A percentile compares a stretch with the other conserved stretches of the same genome.
Conservation (phyloP, 1,140 invertebrate species). For the Reticulitermes speratus region DNA sequence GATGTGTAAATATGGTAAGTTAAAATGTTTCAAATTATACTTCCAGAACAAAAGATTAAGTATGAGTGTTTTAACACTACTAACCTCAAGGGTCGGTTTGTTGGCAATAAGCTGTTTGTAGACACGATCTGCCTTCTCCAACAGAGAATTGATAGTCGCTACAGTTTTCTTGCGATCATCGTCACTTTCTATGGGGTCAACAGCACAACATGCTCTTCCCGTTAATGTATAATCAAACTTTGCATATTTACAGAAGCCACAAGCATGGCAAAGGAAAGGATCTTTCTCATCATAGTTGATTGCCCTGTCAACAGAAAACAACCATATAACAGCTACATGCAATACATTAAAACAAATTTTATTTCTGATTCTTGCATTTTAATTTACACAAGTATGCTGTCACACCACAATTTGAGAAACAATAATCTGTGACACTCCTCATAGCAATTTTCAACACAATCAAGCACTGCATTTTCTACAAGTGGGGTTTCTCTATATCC, state of each 20-base stretch:
- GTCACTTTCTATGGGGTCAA: slow-evolving; percentile 95
- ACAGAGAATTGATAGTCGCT: slow-evolving; percentile 79
- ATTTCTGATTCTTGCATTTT: too few relatives aligned
- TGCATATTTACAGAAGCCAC: slow-evolving; percentile 99
- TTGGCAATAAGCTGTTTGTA: slow-evolving; percentile 87
- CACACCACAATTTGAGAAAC: too few relatives aligned
- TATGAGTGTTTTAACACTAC: neutral
- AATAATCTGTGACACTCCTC: too few relatives aligned
- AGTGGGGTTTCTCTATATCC: too few relatives aligned
- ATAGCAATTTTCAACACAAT: too few relatives aligned
- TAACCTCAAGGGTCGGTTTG: slow-evolving; percentile 83
- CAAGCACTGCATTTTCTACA: too few relatives aligned
- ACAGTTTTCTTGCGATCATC: slow-evolving; percentile 96
- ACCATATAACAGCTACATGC: neutral
- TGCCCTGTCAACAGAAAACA: slow-evolving; percentile 56
- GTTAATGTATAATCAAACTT: slow-evolving; percentile 95
- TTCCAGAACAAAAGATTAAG: slow-evolving; percentile 21
- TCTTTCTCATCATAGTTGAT: slow-evolving; percentile 99
- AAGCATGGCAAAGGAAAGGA: slow-evolving; percentile 97
- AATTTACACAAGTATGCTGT: too few relatives aligned
- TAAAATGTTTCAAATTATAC: too few relatives aligned
- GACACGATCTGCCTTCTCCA: slow-evolving; percentile 93
- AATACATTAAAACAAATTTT: too few relatives aligned
- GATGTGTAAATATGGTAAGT: too few relatives aligned
- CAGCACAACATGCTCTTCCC: slow-evolving; percentile 88